phyloP scores from a whole-genome alignment of 2,113 vertebrate genomes.

The Girardinichthys multiradiatus region DNA sequence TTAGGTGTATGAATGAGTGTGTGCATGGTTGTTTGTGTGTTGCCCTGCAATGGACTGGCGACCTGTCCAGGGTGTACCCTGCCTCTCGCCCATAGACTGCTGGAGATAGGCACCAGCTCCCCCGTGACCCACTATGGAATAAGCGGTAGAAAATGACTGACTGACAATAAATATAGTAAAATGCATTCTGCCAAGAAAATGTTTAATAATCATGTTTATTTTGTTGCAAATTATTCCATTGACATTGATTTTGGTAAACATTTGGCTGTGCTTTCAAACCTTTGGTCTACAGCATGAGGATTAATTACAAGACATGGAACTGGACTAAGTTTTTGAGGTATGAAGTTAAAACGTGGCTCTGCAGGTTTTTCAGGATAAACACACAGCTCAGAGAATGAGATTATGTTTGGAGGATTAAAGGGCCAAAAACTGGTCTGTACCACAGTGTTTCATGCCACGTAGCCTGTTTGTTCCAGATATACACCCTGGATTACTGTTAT shows the following conservation, averaged over 20 bases:
- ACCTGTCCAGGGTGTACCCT: no score
- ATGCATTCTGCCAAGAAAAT: background rate
- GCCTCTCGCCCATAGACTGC: no score
- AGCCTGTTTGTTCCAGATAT: background rate
- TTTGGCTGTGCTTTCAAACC: background rate
- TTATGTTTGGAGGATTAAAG: background rate
- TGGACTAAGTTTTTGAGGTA: background rate
- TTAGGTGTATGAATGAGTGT: no score
- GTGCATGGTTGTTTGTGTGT: no score
- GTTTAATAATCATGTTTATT: background rate
- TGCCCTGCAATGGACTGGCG: no score
- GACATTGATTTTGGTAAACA: background rate
- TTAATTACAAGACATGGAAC: background rate
- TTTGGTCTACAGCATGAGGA: no score
- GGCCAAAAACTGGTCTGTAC: background rate
- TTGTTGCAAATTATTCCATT: background rate
- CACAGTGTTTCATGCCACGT: background rate
- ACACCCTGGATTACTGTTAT: background rate
- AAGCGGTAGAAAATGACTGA: no score
- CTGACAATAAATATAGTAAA: no score
- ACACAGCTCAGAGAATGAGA: background rate
- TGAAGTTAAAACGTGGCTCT: background rate
- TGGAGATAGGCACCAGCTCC: no score
- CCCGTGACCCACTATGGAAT: no score
- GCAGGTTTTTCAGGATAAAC: background rate